Base-by-base conservation (phyloP, 2,888 invertebrate genomes). In the Ophioninae sp. region DNA sequence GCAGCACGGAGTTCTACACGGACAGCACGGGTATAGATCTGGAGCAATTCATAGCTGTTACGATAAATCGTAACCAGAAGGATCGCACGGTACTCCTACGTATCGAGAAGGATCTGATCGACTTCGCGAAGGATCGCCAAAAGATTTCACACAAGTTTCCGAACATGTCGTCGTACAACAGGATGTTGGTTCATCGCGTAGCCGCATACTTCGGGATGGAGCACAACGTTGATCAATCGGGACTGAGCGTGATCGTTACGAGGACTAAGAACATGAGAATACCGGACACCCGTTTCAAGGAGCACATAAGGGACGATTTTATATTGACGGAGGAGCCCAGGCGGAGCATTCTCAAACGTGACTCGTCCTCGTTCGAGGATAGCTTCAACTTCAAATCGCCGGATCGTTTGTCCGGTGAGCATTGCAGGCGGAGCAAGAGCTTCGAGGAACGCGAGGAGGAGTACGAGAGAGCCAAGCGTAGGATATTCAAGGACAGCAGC, bases 131-230 rank as follows among this genome's bases (percentile, higher is more conserved):
- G 91, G 98, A 98, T 91, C 89, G 91, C 56, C 92, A 93, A 50
- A 92, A 92, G 82, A 87, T 87, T 7, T 91, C 90, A 20, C 96
- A 96, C 89, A 97, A 97, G 89, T 98, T 99, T 93, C 97, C 97
- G 21, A 96, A 96, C 91, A 97, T 98, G 96, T 97, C 98, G 83
- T 98, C 98, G 76, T 99, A 99, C 94, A 98, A 98, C 86, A 95
- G 99, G 44, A 98, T 99, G 98, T 93, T 99, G 88, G 98, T 99
- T 1, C 99, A 99, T 93, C 96, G 99, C 50, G 97, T 97, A 83
- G 98, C 99, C 0, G 96, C 98, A 21, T 97, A 97, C 91, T 99
- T 98, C 93, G 98, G 98, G 79, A 96, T 99, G 94, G 97, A 98
- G 78, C 99, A 99, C 93, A 98, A 98, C 91, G 96, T 98, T 30